A percentile compares a stretch with the other conserved stretches of the same genome.
Evolutionary conservation across 2,113 vertebrate genomes (phyloP).

Genomic region (Leucopsar rothschildi): DNA sequence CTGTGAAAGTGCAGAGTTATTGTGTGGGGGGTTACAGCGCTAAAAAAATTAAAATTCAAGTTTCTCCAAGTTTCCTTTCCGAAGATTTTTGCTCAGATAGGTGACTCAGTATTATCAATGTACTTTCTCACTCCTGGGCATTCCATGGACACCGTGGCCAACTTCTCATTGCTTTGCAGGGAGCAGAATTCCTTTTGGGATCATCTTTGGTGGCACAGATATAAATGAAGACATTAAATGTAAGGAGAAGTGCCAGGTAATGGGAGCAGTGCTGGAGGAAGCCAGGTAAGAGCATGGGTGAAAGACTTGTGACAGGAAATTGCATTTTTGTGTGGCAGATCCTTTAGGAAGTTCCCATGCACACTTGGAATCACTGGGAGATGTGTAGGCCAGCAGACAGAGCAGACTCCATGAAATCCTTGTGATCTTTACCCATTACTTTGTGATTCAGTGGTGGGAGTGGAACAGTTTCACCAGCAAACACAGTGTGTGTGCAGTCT

Average conservation of each 20-base stretch:
- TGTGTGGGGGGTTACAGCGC: background rate
- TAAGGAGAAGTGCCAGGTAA: slow-evolving; percentile 79
- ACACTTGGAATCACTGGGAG: background rate
- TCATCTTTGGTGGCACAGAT: slow-evolving; percentile 95
- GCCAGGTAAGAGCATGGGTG: slow-evolving; percentile 78
- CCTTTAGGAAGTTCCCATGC: background rate
- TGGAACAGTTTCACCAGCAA: background rate
- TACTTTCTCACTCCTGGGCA: background rate
- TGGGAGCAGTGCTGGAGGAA: slow-evolving; percentile 85
- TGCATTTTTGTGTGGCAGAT: background rate
- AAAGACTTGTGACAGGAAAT: background rate
- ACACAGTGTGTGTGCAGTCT: background rate
- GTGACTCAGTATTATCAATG: background rate
- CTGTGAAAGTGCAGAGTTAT: background rate
- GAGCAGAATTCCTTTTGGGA: slow-evolving; percentile 82
- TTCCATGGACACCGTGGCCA: background rate
- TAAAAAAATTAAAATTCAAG: background rate
- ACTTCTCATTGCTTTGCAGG: slow-evolving; percentile 64
- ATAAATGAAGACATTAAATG: slow-evolving; percentile 90
- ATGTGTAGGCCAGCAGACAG: background rate
- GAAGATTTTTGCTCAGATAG: background rate
- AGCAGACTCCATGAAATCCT: background rate
- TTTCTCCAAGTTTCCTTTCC: background rate
- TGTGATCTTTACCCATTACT: background rate
- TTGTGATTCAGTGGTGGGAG: background rate